phyloP scores from a whole-genome alignment of 1,140 invertebrate species.

The Penaeus indicus region DNA sequence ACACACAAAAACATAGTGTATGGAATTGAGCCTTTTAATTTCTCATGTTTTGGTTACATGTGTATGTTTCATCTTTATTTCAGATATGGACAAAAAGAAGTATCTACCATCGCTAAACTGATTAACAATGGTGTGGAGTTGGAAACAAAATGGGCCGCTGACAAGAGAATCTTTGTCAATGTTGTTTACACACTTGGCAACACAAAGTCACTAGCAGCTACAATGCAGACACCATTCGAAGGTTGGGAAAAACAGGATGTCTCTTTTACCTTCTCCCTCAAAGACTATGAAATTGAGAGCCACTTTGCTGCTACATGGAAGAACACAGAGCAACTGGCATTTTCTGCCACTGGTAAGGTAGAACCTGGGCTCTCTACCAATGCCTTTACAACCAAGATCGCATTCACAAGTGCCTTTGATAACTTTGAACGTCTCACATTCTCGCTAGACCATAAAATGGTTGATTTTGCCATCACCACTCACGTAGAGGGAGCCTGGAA shows the following conservation, averaged over 20 bases:
- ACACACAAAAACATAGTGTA: no score
- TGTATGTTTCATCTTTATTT: not conserved
- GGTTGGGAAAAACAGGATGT: conserved; percentile 22
- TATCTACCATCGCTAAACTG: not conserved
- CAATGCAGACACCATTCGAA: not conserved
- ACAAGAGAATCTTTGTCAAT: not conserved
- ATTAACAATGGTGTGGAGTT: not conserved
- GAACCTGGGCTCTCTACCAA: not conserved
- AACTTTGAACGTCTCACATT: not conserved
- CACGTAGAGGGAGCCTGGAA: not conserved
- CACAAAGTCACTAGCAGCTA: not conserved
- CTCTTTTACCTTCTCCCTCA: not conserved
- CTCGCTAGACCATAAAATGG: not conserved
- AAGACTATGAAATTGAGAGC: not conserved
- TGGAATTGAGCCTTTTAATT: no score
- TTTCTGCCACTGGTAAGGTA: not conserved
- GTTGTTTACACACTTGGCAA: not conserved
- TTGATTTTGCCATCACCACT: not conserved
- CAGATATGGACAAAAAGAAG: not conserved
- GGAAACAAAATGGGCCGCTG: not conserved
- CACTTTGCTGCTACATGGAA: conserved; percentile 1
- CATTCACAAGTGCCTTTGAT: not conserved
- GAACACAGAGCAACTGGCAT: not conserved
- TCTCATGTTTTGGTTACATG: no score
- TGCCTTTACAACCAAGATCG: not conserved